Base-by-base conservation (phyloP, 1,140 invertebrate species). In the Bactericera cockerelli region DNA sequence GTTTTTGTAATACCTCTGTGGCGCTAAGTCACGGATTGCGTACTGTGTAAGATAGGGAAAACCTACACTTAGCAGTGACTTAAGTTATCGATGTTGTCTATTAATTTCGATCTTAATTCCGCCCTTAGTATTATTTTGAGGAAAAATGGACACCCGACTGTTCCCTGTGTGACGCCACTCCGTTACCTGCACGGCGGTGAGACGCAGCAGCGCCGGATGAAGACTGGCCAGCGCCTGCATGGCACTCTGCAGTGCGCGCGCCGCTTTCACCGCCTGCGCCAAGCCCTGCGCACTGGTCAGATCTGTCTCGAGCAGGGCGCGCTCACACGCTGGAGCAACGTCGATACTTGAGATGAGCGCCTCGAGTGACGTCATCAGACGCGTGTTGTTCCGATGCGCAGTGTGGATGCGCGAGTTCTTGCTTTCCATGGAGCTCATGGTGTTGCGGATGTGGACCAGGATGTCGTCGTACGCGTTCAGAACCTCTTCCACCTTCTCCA, bases 321-420 rank as follows among this genome's bases (percentile, higher is more conserved):
- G 74, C 70, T 86, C 79, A 68, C 88, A 79, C 54, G 78, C 77
- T 39, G 76, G 70, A 25, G 85, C 77, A 53, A 93, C 75, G 71
- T 92, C 86, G 57, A 93, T 69, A 76, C 79, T 77, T 75, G 88
- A 86, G 68, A 93, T 82, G 54, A 94, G 77, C 69, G 79, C 81
- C 67, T 89, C 83, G 1, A 95, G 74, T 69, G 91, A 84, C 36
- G 80, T 77, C 59, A 91, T 72, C 26, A 95, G 73, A 65, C 83
- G 79, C 62, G 83, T 79, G 66, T 90, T 87, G 70, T 96, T 95
- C 60, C 77, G 79, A 71, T 92, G 90, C 11, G 86, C 84, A 2
- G 87, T 83, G 70, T 90, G 84, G 67, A 93, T 89, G 64, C 88
- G 80, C 3, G 83, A 80, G 77, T 93, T 94, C 70, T 94, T 94